These are phyloP conservation scores for Pleuronectes platessa DNA, from an alignment of 2,113 vertebrate species.

Conservation along the genomic window DNA sequence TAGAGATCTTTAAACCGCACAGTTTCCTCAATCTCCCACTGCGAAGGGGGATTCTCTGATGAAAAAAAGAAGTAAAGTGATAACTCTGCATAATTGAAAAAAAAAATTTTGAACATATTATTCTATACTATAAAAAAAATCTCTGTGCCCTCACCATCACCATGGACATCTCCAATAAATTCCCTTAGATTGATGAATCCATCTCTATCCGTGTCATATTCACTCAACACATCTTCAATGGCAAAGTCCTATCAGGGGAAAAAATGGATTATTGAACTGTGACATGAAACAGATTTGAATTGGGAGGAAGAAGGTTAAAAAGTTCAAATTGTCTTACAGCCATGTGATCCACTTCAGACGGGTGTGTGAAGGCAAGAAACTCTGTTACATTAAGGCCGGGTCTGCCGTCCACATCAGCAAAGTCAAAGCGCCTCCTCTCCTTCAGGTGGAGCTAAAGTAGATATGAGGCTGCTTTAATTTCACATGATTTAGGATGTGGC, in stretches of 20 bases:
- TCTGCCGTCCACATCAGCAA: slow-evolving; percentile 85
- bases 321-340: slow-evolving; percentile 81
- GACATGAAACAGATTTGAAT: neutral
- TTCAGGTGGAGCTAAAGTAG: slow-evolving; percentile 88
- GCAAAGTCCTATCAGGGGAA: slow-evolving; percentile 88
- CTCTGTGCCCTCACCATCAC: slow-evolving; percentile 84
- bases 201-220: slow-evolving; percentile 92
- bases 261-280: neutral
- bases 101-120: neutral
- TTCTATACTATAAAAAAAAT: neutral
- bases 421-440: slow-evolving; percentile 93
- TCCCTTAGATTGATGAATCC: slow-evolving; percentile 92
- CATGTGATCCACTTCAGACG: slow-evolving; percentile 96
- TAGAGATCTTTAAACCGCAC: slow-evolving; percentile 94
- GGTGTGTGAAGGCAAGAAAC: slow-evolving; percentile 95
- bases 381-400: slow-evolving; percentile 87
- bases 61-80: slow-evolving; percentile 3
- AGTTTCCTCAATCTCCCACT: slow-evolving; percentile 95
- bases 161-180: slow-evolving; percentile 92
- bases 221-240: slow-evolving; percentile 92
- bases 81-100: neutral
- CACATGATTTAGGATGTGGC: neutral
- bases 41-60: slow-evolving; percentile 84
- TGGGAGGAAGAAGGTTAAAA: neutral
- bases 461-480: slow-evolving; percentile 15